phyloP scores from a whole-genome alignment of 2,797 vertebrate genomes.

The Bucorvus abyssinicus region DNA sequence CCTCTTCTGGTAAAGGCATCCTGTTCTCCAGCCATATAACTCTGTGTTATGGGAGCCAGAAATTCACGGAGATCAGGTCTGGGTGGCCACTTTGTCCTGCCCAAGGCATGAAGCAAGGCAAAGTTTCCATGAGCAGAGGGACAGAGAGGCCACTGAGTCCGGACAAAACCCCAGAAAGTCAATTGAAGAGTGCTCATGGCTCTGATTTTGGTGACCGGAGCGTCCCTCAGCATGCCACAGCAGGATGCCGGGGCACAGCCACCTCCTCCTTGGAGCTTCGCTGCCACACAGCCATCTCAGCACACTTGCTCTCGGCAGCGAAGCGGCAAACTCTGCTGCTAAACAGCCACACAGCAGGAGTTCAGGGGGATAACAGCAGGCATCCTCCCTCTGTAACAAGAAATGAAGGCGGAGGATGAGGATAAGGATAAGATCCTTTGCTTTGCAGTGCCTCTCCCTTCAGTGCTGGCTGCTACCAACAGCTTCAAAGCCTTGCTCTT shows the following conservation, averaged over 20 bases:
- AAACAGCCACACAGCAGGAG: background rate
- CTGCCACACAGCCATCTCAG: rapidly evolving
- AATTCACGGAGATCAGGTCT: background rate
- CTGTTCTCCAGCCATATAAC: background rate
- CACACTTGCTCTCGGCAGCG: rapidly evolving
- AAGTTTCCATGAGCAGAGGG: background rate
- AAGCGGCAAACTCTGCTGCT: background rate
- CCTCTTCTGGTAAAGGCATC: background rate
- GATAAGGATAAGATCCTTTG: background rate
- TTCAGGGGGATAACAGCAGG: background rate
- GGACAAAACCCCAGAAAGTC: background rate
- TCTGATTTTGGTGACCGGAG: background rate
- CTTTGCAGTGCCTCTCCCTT: conserved; percentile 13
- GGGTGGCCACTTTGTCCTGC: background rate
- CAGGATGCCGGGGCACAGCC: background rate
- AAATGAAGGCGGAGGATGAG: background rate
- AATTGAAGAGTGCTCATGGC: background rate
- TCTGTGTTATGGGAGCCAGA: background rate
- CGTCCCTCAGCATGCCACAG: rapidly evolving
- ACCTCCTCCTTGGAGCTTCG: rapidly evolving
- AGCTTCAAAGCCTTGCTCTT: conserved; percentile 29
- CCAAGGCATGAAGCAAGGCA: background rate
- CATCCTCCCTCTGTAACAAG: background rate
- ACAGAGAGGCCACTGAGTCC: background rate
- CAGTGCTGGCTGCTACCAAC: background rate